Base-by-base conservation (phyloP, 92 coral and sea anemone genomes). In the Metridium senile region DNA sequence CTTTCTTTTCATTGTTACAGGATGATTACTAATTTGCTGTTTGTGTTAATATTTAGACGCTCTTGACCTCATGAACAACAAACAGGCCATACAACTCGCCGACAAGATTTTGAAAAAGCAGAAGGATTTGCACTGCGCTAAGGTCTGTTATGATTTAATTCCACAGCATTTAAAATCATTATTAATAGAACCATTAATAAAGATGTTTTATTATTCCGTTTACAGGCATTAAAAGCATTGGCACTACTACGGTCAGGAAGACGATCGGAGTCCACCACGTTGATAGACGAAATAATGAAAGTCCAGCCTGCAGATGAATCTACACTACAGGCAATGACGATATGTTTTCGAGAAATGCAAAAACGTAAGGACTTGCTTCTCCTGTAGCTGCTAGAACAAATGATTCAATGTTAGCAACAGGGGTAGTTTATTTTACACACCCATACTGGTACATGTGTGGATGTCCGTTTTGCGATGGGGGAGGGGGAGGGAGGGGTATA, bases 311-410 rank as follows among this genome's bases (percentile, higher is more conserved):
- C 84, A 47, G 99, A 96, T 63, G 99, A 96, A 49, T 70, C 99
- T n/a, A 96, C 99, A 1, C 82, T 96, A 28, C 99, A 96, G 82
- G 99, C 99, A n/a, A 96, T 96, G 99, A 92, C 99, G 10, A 96
- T 96, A 21, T 96, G 99, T 71, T 96, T 75, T 84, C 83, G 96
- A 78, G 99, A 96, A 76, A 92, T 96, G 99, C 97, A 93, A 58
- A 93, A 89, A 81, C 94, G 99, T 96, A 84, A 87, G 97, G 11
- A 13, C 23, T 13, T 39, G 6, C 49, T 39, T 39, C n/a, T n/a
- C n/a, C n/a, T n/a, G n/a, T n/a, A n/a, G n/a, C n/a, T n/a, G n/a
- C n/a, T n/a, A n/a, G n/a, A n/a, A n/a, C n/a, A n/a, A n/a, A n/a
- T n/a, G n/a, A n/a, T n/a, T n/a, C n/a, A n/a, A n/a, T n/a, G n/a